A percentile compares a stretch with the other conserved stretches of the same genome.
Conservation (phyloP, 2,113 vertebrate genomes). For the Albula goreensis region DNA sequence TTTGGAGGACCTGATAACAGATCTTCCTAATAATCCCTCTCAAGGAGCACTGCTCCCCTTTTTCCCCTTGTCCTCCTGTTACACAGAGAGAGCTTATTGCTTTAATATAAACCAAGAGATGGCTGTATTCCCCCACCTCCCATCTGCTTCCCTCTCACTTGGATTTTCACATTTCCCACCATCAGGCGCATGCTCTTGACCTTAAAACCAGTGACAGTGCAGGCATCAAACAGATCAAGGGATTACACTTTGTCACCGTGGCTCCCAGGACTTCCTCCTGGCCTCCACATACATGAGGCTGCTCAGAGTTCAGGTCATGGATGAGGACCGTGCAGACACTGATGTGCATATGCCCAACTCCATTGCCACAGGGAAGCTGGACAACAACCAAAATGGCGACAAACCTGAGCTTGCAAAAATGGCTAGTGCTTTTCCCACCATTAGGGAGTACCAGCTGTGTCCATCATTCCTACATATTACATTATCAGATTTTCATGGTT, state of each 20-base stretch:
- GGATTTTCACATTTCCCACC: conserved; percentile 25
- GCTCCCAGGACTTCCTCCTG: conserved; percentile 1
- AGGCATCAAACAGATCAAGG: conserved; percentile 35
- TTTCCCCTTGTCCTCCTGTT: neutral
- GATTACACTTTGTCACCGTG: conserved; percentile 30
- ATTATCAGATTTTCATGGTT: neutral
- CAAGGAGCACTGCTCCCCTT: neutral
- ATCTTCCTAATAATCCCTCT: neutral
- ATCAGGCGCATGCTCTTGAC: conserved; percentile 27
- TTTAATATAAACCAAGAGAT: neutral
- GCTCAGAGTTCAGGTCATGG: neutral
- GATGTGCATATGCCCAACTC: neutral
- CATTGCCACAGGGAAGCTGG: neutral
- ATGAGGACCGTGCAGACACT: neutral
- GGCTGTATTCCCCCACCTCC: too few relatives aligned
- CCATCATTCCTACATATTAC: neutral
- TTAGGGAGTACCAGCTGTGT: neutral
- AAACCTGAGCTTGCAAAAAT: neutral
- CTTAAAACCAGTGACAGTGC: conserved; percentile 29
- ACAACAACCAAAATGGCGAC: neutral
- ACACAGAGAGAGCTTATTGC: neutral
- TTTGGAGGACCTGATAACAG: neutral
- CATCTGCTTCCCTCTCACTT: neutral
- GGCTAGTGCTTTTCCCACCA: neutral
- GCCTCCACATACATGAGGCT: neutral